Evolutionary conservation across 2,888 invertebrate genomes (phyloP).

Genomic region (Orchesellides sinensis): DNA sequence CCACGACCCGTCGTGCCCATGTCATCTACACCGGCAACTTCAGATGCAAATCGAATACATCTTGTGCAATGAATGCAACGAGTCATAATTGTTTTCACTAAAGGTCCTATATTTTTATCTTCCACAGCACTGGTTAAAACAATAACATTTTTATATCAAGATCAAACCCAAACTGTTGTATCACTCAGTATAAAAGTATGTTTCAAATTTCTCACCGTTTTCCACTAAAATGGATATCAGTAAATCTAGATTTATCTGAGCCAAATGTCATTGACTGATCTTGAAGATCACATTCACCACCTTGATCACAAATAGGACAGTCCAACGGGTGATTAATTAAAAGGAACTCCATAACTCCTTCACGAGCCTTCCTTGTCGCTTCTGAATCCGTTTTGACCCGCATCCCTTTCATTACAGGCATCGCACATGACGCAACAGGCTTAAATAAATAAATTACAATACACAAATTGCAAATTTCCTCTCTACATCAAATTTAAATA

Average conservation of each 20-base stretch:
- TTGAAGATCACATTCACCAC: slow-evolving; percentile 94
- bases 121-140: slow-evolving; percentile 89
- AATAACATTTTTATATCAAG: slow-evolving; percentile 1
- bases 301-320: slow-evolving; percentile 99
- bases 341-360: slow-evolving; percentile 99
- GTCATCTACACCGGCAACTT: slow-evolving; percentile 99
- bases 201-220: slow-evolving; percentile 82
- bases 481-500: too few relatives aligned
- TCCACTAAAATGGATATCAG: slow-evolving; percentile 93
- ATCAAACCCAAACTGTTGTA: too few relatives aligned
- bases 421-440: slow-evolving; percentile 99
- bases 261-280: slow-evolving; percentile 99
- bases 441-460: slow-evolving; percentile 75
- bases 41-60: slow-evolving; percentile 98
- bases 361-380: slow-evolving; percentile 87
- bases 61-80: slow-evolving; percentile 99
- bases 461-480: neutral
- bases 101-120: slow-evolving; percentile 98
- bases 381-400: slow-evolving; percentile 98
- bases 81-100: slow-evolving; percentile 99
- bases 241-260: slow-evolving; percentile 94
- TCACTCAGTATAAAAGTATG: neutral
- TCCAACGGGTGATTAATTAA: slow-evolving; percentile 99
- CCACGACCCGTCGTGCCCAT: slow-evolving; percentile 96
- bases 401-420: slow-evolving; percentile 99